These are phyloP conservation scores for Meiosimyza decipiens DNA, from an alignment of 2,888 invertebrate genomes.

Conservation along the genomic window DNA sequence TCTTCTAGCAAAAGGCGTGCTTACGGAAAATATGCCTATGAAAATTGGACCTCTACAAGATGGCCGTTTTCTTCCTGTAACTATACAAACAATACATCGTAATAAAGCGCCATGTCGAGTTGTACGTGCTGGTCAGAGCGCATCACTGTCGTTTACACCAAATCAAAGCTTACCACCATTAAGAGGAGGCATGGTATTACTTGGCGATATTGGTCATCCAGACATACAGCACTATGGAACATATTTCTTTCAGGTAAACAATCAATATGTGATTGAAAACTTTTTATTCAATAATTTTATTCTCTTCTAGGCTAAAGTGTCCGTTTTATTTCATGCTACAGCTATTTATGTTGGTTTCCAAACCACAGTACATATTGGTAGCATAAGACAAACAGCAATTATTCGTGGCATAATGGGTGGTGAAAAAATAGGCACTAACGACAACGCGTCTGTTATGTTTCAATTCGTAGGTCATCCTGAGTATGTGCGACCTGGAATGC, in stretches of 20 bases:
- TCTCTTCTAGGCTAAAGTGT: constrained; percentile 82
- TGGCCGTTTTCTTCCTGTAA: constrained; percentile 81
- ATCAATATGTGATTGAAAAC: background rate
- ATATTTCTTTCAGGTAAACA: constrained; percentile 72
- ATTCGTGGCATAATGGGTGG: constrained; percentile 79
- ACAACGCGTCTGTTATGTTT: constrained; percentile 87
- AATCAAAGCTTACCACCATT: constrained; percentile 69
- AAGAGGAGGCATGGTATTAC: constrained; percentile 87
- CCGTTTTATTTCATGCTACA: constrained; percentile 88
- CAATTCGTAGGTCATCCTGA: constrained; percentile 91
- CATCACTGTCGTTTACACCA: constrained; percentile 76
- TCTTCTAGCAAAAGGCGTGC: constrained; percentile 83
- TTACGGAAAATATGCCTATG: constrained; percentile 85
- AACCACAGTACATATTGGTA: constrained; percentile 95
- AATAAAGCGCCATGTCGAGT: constrained; percentile 90
- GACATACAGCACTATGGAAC: constrained; percentile 71
- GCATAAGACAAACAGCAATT: constrained; percentile 94
- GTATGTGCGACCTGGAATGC: constrained; percentile 80
- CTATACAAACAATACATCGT: constrained; percentile 86
- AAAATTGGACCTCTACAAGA: constrained; percentile 81
- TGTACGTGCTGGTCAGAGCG: constrained; percentile 91
- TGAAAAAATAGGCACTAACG: constrained; percentile 76
- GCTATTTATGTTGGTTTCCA: constrained; percentile 87
- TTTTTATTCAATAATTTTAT: constrained; percentile 44
- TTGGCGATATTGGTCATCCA: constrained; percentile 67